Conservation (phyloP, 2,113 vertebrate genomes). For the Geococcyx californianus region DNA sequence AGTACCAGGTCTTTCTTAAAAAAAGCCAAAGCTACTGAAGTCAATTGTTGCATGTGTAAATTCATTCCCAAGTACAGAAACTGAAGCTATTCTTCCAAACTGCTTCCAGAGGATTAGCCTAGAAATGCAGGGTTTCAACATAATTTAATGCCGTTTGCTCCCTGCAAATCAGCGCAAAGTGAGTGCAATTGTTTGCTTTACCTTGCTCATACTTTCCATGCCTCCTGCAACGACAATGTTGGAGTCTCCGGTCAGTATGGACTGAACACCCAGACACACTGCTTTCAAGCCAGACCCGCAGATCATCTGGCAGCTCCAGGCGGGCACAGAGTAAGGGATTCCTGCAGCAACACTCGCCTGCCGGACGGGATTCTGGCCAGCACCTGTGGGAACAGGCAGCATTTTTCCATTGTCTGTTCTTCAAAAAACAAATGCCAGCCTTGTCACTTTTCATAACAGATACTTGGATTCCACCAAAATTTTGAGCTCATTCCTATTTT, state of each 20-base stretch:
- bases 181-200: slow-evolving; percentile 11
- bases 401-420: not conserved
- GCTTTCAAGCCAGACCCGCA: slow-evolving; percentile 95
- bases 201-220: slow-evolving; percentile 98
- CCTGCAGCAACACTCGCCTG: slow-evolving; percentile 88
- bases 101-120: not conserved
- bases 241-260: slow-evolving; percentile 84
- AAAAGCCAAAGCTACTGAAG: not conserved
- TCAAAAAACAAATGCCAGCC: fast-evolving
- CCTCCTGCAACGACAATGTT: slow-evolving; percentile 92
- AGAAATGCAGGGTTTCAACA: not conserved
- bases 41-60: not conserved
- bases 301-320: slow-evolving; percentile 98
- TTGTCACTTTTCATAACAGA: not conserved
- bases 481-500: fast-evolving
- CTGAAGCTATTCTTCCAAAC: not conserved
- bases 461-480: not conserved
- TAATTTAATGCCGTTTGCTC: not conserved
- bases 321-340: slow-evolving; percentile 87
- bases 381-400: slow-evolving; percentile 74
- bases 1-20: not conserved
- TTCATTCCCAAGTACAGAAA: not conserved
- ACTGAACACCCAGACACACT: slow-evolving; percentile 89
- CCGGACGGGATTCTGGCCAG: slow-evolving; percentile 91
- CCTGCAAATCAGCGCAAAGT: fast-evolving